Evolutionary conservation across 2,113 vertebrate genomes (phyloP).

Genomic region (Apteryx mantelli): DNA sequence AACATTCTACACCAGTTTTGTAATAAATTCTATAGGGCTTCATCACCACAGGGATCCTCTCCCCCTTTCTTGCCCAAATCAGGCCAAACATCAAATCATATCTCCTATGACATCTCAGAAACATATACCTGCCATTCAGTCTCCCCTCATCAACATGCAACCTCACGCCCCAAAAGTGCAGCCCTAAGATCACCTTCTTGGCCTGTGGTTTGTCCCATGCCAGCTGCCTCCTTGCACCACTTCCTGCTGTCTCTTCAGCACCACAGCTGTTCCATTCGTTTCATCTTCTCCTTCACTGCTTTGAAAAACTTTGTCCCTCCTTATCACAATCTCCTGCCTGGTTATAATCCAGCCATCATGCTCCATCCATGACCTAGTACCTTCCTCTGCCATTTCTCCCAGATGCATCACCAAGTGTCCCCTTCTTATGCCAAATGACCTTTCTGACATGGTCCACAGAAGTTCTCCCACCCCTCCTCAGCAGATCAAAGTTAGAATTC

Average conservation of each 20-base stretch:
- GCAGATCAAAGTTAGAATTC: not conserved
- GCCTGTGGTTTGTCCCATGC: not conserved
- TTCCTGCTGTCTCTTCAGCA: not conserved
- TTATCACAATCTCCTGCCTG: not conserved
- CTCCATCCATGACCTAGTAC: not conserved
- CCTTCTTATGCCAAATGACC: not conserved
- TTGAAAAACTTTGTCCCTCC: not conserved
- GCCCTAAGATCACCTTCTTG: not conserved
- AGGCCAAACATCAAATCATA: not conserved
- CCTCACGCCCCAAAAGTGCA: not conserved
- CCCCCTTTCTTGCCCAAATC: not conserved
- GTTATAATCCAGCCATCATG: not conserved
- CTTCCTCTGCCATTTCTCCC: not conserved
- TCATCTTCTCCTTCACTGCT: not conserved
- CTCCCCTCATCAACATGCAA: not conserved
- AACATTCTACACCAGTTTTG: not conserved
- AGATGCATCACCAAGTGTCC: not conserved
- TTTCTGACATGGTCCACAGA: not conserved
- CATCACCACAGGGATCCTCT: not conserved
- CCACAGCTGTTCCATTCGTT: not conserved
- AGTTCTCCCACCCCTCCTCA: not conserved
- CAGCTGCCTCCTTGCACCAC: not conserved
- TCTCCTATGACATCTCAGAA: not conserved
- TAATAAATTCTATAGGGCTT: not conserved
- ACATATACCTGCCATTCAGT: not conserved